Evolutionary conservation across 2,888 invertebrate species (phyloP).

Genomic region (Nomada fucata): DNA sequence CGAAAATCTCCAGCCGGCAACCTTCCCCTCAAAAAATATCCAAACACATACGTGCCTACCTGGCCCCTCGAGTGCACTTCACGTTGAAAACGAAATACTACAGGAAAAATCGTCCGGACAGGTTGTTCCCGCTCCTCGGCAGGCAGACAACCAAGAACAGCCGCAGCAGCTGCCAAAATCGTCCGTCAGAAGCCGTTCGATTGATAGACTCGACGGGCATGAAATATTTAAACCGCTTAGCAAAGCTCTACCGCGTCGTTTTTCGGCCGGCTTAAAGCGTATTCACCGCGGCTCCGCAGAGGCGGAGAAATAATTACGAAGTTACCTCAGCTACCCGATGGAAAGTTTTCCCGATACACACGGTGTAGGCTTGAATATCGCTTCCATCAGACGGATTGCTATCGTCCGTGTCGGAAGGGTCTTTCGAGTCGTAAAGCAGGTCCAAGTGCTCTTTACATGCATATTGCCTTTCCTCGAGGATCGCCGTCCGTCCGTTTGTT

Average conservation of each 20-base stretch:
- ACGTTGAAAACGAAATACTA: not conserved
- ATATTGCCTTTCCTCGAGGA: conserved; percentile 51
- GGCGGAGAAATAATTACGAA: conserved; percentile 60
- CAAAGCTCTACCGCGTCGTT: conserved; percentile 45
- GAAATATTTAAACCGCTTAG: conserved; percentile 64
- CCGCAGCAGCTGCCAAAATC: conserved; percentile 40
- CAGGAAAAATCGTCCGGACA: conserved; percentile 19
- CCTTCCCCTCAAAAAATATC: not conserved
- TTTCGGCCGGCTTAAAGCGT: conserved; percentile 42
- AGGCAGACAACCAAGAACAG: conserved; percentile 12
- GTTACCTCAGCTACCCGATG: conserved; percentile 31
- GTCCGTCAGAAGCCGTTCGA: conserved; percentile 45
- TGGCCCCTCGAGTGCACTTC: not conserved
- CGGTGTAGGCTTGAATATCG: conserved; percentile 44
- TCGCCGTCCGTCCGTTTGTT: conserved; percentile 39
- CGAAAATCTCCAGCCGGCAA: not conserved
- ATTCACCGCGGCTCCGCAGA: conserved; percentile 27
- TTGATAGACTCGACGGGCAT: conserved; percentile 57
- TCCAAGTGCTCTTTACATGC: conserved; percentile 60
- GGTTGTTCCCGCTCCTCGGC: not conserved
- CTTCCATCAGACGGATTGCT: conserved; percentile 59
- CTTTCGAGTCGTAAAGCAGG: conserved; percentile 57
- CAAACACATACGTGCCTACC: not conserved
- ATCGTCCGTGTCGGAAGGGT: conserved; percentile 46
- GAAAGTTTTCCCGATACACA: conserved; percentile 54